Percentiles rank a stretch among this genome's conserved stretches.
Evolutionary conservation across 2,888 invertebrate species (phyloP).

Genomic region (Aphrophora alni): DNA sequence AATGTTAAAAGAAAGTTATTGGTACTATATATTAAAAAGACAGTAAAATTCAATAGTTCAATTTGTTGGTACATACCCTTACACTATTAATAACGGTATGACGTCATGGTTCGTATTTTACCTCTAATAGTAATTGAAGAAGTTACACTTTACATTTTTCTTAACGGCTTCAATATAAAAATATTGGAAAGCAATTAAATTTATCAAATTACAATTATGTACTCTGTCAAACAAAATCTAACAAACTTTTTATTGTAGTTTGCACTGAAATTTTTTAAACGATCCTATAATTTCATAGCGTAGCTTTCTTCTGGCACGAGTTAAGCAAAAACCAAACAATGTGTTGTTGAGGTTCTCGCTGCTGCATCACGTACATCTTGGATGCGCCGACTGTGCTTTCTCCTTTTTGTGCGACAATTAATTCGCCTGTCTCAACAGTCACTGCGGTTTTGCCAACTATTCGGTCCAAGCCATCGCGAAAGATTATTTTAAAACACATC

Average conservation of each 20-base stretch:
- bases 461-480: not conserved
- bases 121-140: too few relatives aligned
- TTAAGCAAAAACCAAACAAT: not conserved
- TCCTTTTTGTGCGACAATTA: not conserved
- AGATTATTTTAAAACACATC: not conserved
- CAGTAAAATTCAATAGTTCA: too few relatives aligned
- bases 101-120: too few relatives aligned
- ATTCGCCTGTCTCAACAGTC: not conserved
- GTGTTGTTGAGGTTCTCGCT: not conserved
- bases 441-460: not conserved
- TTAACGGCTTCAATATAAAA: too few relatives aligned
- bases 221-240: too few relatives aligned
- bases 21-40: too few relatives aligned
- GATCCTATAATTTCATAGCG: not conserved
- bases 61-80: too few relatives aligned
- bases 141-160: too few relatives aligned
- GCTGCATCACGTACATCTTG: not conserved
- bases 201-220: too few relatives aligned
- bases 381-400: not conserved
- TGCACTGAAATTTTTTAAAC: not conserved
- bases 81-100: too few relatives aligned
- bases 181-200: too few relatives aligned
- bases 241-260: not conserved
- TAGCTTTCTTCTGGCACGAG: not conserved
- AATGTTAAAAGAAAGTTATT: too few relatives aligned